A percentile compares a stretch with the other conserved stretches of the same genome.
Evolutionary conservation across 2,888 invertebrate species (phyloP).

Genomic region (Drosophila meridionalis): DNA sequence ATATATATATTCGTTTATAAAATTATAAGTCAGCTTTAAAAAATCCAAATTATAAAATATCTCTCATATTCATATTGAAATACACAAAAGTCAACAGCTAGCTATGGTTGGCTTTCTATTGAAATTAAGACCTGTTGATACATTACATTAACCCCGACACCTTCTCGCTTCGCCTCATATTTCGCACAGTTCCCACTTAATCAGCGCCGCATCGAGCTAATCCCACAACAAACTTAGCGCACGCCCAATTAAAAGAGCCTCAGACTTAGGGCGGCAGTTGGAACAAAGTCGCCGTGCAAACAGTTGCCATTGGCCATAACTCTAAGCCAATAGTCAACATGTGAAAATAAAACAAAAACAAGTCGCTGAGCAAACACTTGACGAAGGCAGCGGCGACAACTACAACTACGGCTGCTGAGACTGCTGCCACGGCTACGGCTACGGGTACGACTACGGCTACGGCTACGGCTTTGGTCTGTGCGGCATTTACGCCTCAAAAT

Average conservation of each 20-base stretch:
- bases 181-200: conserved; percentile 28
- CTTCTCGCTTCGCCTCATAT: not conserved
- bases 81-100: not conserved
- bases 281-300: conserved; percentile 57
- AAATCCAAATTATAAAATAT: no score
- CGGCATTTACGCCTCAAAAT: conserved; percentile 70
- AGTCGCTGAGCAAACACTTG: conserved; percentile 60
- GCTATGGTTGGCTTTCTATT: not conserved
- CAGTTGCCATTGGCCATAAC: conserved; percentile 77
- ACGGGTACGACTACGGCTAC: conserved; percentile 6
- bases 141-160: not conserved
- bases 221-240: conserved; percentile 59
- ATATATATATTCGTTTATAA: no score
- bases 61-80: not conserved
- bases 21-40: no score
- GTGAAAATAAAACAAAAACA: conserved; percentile 75
- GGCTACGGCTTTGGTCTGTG: conserved; percentile 9
- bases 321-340: conserved; percentile 79
- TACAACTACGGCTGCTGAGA: not conserved
- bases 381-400: conserved; percentile 28
- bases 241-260: conserved; percentile 68
- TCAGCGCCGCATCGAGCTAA: conserved; percentile 40
- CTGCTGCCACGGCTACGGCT: not conserved
- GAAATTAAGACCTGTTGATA: conserved; percentile 18
- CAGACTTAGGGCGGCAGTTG: conserved; percentile 23